These are phyloP conservation scores for Florisuga fusca DNA, from an alignment of 2,797 vertebrate species.

Conservation along the genomic window DNA sequence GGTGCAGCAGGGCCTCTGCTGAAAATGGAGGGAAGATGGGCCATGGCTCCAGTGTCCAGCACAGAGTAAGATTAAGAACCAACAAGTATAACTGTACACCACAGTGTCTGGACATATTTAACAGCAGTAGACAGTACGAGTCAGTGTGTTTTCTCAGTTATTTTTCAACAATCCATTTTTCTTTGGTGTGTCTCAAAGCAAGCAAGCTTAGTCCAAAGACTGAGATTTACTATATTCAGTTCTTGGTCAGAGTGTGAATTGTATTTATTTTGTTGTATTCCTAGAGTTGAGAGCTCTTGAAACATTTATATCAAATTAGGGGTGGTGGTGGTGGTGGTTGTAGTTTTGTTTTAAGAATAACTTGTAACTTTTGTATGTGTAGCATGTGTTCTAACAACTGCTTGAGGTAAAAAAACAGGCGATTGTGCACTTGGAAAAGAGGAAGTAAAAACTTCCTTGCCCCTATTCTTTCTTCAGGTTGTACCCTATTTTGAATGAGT, in stretches of 20 bases:
- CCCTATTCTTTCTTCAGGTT: neutral
- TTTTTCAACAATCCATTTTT: conserved; percentile 43
- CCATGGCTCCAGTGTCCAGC: neutral
- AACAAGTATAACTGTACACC: neutral
- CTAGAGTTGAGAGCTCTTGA: neutral
- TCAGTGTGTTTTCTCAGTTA: conserved; percentile 25
- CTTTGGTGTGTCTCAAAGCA: neutral
- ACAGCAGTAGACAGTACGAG: neutral
- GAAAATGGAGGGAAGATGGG: neutral
- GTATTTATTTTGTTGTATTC: neutral
- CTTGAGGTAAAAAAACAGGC: neutral
- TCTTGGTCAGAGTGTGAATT: neutral
- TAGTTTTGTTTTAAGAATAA: neutral
- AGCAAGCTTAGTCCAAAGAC: neutral
- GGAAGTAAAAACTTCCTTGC: neutral
- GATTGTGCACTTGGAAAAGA: neutral
- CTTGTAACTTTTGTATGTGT: neutral
- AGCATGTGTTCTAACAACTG: neutral
- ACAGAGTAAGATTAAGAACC: neutral
- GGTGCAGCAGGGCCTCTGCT: neutral
- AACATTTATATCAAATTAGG: neutral
- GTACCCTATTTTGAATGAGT: neutral
- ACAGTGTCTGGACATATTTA: neutral
- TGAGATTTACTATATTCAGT: neutral
- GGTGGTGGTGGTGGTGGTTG: neutral